Evolutionary conservation across 2,888 invertebrate species (phyloP).

Genomic region (Nymphalis urticae): DNA sequence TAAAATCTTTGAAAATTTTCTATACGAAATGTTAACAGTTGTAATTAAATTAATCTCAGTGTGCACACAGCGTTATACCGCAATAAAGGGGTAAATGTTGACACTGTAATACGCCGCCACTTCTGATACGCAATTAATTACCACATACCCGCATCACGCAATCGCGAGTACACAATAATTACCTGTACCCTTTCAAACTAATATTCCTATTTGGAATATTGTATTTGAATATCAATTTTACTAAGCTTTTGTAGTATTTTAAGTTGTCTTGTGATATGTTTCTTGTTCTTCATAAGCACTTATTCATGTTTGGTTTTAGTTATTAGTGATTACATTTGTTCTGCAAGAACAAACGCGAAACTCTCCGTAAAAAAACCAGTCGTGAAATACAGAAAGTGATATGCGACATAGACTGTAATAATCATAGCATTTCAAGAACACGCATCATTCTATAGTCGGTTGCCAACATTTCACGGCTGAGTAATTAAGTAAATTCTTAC

Average conservation of each 20-base stretch:
- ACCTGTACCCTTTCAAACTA: constrained; percentile 27
- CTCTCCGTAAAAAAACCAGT: too few relatives aligned
- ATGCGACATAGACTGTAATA: too few relatives aligned
- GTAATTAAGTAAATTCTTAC: too few relatives aligned
- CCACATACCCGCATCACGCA: constrained; percentile 46
- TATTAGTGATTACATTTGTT: too few relatives aligned
- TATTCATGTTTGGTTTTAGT: neutral
- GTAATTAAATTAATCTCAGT: neutral
- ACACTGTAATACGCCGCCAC: constrained; percentile 40
- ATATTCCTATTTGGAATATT: constrained; percentile 3
- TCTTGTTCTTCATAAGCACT: neutral
- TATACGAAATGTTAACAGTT: too few relatives aligned
- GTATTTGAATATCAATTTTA: constrained; percentile 8
- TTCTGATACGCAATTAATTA: constrained; percentile 45
- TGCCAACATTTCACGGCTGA: too few relatives aligned
- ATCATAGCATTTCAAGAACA: too few relatives aligned
- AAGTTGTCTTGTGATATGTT: neutral
- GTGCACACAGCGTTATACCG: constrained; percentile 19
- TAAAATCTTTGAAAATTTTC: too few relatives aligned
- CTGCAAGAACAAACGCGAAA: too few relatives aligned
- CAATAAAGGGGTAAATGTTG: constrained; percentile 45
- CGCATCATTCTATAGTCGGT: too few relatives aligned
- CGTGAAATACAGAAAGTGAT: too few relatives aligned
- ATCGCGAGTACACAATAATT: constrained; percentile 32
- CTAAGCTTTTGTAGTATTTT: constrained; percentile 2